Base-by-base conservation (phyloP, 2,888 invertebrate genomes). In the Platycnemis pennipes region DNA sequence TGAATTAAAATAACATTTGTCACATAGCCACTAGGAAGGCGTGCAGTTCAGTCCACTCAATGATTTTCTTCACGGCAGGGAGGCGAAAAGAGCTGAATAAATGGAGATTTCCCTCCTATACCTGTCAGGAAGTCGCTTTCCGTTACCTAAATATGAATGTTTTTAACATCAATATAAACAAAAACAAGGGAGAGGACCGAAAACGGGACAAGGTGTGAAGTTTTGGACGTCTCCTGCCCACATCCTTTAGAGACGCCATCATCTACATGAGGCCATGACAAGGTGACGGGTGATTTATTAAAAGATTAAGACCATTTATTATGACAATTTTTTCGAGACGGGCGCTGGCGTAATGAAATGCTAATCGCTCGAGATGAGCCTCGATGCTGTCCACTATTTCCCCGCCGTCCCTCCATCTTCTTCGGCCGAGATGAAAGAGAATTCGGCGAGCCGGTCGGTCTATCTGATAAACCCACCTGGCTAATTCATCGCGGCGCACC, bases 391-490 rank as follows among this genome's bases (percentile, higher is more conserved):
- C 63, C 53, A 19, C 2, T 53, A 19, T 13, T 13, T 53, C 53
- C 53, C 19, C 7, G 53, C 53, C 53, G 11, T 53, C 16, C 63
- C 63, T 63, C 63, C 63, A n/a, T n/a, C n/a, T n/a, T n/a, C n/a
- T n/a, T 63, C 63, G 5, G 5, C 63, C n/a, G 42, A 42, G 22
- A 22, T n/a, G 45, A 87, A 13, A 13, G 45, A 87, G 37, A 87
- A 87, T 87, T 77, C 13, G 16, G 77, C 77, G 13, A 26, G 26
- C 22, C 19, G 7, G 37, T 13, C 77, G 4, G 31, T 11, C 31
- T 31, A 77, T 77, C 77, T 26, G 77, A 87, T 87, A 46, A 44
- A 56, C 26, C 63, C 91, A 91, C 63, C 91, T 91, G 91, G 37
- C 91, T 37, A 22, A 56, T 89, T 91, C 63, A 63, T 46, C 77